Percentiles rank a stretch among this genome's conserved stretches.
phyloP scores from a whole-genome alignment of 2,797 vertebrate species.

The Poeciliopsis gracilis region DNA sequence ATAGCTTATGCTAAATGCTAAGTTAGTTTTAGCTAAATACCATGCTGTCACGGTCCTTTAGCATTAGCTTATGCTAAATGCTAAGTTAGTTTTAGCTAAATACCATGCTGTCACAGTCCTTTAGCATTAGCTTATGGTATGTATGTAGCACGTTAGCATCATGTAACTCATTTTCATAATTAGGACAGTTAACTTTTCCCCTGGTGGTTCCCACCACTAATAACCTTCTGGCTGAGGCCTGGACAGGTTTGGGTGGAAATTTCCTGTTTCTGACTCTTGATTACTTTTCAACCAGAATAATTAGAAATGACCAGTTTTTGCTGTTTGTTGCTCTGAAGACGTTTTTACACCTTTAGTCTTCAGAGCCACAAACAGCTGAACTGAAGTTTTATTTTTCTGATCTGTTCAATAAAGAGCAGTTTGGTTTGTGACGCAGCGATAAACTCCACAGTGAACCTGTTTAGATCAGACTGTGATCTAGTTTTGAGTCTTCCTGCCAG shows the following conservation, averaged over 20 bases:
- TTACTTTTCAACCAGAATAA: background rate
- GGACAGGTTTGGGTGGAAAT: background rate
- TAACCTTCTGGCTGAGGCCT: background rate
- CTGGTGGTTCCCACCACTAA: no score
- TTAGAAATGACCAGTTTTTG: background rate
- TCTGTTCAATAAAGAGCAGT: background rate
- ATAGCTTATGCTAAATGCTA: no score
- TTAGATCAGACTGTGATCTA: background rate
- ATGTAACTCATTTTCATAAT: no score
- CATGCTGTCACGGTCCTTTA: no score
- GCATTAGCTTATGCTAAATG: no score
- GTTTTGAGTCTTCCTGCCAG: background rate
- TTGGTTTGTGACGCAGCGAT: background rate
- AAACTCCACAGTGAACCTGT: background rate
- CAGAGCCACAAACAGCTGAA: background rate
- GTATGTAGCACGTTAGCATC: no score
- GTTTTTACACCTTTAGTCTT: background rate
- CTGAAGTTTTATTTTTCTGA: background rate
- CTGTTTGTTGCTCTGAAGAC: background rate
- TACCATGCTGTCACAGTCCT: no score
- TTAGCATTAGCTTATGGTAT: no score
- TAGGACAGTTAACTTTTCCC: no score
- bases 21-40: no score
- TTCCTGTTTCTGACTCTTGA: background rate
- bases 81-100: no score